These are phyloP conservation scores for Scaptomyza tumidula DNA, from an alignment of 2,888 invertebrate genomes.

Conservation along the genomic window DNA sequence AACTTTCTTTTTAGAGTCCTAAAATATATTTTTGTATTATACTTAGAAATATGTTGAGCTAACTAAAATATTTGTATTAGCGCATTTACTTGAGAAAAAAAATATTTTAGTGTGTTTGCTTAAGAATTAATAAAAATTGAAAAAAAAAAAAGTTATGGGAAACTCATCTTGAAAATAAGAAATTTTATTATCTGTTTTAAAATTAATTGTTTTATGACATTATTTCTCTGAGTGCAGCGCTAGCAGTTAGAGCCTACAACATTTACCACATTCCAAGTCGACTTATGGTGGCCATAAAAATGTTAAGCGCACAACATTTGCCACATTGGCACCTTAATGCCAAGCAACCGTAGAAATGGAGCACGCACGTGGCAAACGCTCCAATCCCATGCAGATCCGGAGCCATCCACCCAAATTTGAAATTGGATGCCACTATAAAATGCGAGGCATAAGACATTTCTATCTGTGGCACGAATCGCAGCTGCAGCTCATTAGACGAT, in stretches of 20 bases:
- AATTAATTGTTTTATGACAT: neutral
- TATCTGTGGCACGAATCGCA: slow-evolving; percentile 47
- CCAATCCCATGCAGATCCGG: neutral
- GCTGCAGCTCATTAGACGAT: slow-evolving; percentile 62
- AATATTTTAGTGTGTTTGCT: too few relatives aligned
- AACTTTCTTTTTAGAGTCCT: too few relatives aligned
- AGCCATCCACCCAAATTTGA: slow-evolving; percentile 59
- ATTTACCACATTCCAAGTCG: slow-evolving; percentile 63
- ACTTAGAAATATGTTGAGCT: too few relatives aligned
- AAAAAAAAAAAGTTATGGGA: too few relatives aligned
- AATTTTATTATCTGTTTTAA: too few relatives aligned
- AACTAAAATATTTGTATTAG: too few relatives aligned
- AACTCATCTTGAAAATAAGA: too few relatives aligned
- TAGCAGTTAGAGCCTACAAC: slow-evolving; percentile 28
- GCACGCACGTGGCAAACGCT: slow-evolving; percentile 72
- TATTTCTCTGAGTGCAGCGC: slow-evolving; percentile 5
- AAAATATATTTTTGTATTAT: too few relatives aligned
- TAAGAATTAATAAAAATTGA: too few relatives aligned
- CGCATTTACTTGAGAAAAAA: too few relatives aligned
- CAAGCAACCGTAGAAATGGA: slow-evolving; percentile 57
- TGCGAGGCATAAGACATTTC: slow-evolving; percentile 8
- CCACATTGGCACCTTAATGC: slow-evolving; percentile 77
- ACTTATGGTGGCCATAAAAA: slow-evolving; percentile 73
- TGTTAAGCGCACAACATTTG: slow-evolving; percentile 76
- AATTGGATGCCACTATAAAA: slow-evolving; percentile 64